phyloP scores from a whole-genome alignment of 2,888 invertebrate species.

The Amiota communis region DNA sequence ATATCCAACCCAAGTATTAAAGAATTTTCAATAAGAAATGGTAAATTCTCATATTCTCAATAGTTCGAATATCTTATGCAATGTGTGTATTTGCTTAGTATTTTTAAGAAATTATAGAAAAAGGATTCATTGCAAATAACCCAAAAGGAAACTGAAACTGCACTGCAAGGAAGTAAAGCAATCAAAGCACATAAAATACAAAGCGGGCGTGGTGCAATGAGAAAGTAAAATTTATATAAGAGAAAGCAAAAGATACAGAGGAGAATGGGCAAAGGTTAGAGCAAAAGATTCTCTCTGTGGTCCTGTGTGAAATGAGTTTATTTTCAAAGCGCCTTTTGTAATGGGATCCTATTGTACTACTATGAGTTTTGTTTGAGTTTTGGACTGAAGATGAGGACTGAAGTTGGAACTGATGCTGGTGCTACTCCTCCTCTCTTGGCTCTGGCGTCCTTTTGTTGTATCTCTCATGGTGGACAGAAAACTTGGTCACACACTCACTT shows the following conservation, averaged over 20 bases:
- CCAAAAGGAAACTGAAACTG: not conserved
- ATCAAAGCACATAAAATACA: conserved; percentile 15
- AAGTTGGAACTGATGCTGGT: not conserved
- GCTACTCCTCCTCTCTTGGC: not conserved
- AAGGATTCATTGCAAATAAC: conserved; percentile 1
- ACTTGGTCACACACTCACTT: not conserved
- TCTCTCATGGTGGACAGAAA: not conserved
- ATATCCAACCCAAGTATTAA: no score
- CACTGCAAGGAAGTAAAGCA: not conserved
- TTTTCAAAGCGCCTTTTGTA: conserved; percentile 19
- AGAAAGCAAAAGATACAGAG: no score
- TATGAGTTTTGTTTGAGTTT: not conserved
- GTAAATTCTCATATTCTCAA: no score
- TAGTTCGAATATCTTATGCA: not conserved
- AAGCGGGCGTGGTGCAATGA: not conserved
- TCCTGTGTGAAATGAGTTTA: conserved; percentile 1
- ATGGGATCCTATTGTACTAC: not conserved
- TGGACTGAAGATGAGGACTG: no score
- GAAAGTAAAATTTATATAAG: no score
- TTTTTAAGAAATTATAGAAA: conserved; percentile 3
- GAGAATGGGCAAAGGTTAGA: no score
- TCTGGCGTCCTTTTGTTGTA: not conserved
- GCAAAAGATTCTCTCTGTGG: no score
- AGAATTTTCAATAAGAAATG: no score
- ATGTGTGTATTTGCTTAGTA: not conserved